A percentile compares a stretch with the other conserved stretches of the same genome.
These are phyloP conservation scores for Coregonus ussuriensis DNA, from an alignment of 2,797 vertebrate species.

Conservation along the genomic window DNA sequence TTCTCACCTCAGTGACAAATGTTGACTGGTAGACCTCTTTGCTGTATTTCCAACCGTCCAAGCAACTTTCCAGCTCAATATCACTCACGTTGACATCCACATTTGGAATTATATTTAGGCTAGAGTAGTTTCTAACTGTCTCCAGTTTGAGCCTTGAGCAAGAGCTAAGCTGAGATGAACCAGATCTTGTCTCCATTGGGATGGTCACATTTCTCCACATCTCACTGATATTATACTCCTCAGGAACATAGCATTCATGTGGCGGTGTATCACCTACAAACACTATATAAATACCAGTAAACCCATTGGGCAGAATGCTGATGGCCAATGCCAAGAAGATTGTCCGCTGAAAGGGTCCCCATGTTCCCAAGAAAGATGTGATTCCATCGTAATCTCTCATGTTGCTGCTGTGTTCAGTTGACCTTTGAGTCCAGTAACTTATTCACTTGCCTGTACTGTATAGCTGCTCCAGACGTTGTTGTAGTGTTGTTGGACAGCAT, in stretches of 20 bases:
- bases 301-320: conserved; percentile 87
- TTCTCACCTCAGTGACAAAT: conserved; percentile 76
- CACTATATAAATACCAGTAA: conserved; percentile 73
- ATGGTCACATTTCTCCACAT: conserved; percentile 79
- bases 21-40: conserved; percentile 73
- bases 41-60: conserved; percentile 80
- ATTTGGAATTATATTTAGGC: conserved; percentile 67
- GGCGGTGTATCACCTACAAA: conserved; percentile 79
- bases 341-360: conserved; percentile 80
- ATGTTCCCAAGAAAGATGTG: conserved; percentile 79
- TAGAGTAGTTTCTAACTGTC: conserved; percentile 73
- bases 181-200: conserved; percentile 69
- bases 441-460: neutral
- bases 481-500: neutral
- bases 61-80: conserved; percentile 75
- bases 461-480: neutral
- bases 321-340: conserved; percentile 83
- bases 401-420: neutral
- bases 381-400: conserved; percentile 77
- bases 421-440: neutral
- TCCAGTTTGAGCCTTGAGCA: conserved; percentile 80
- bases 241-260: conserved; percentile 80
- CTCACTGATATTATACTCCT: conserved; percentile 72
- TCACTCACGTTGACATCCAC: conserved; percentile 75
- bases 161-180: conserved; percentile 56